A percentile compares a stretch with the other conserved stretches of the same genome.
phyloP scores from a whole-genome alignment of 2,888 invertebrate genomes.

The Plusia festucae region DNA sequence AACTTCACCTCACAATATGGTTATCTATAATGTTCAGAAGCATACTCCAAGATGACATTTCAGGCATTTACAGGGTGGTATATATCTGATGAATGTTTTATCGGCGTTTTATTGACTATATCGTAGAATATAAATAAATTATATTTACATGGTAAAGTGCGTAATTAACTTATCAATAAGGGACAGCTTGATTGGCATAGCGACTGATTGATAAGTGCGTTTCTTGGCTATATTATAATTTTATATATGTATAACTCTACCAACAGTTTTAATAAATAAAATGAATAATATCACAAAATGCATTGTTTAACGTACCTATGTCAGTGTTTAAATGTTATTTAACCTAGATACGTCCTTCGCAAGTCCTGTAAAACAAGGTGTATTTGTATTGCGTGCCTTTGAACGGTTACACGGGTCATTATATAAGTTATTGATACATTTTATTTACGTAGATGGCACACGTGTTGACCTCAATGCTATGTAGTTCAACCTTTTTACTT shows the following conservation, averaged over 20 bases:
- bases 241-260: no score
- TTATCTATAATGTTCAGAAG: no score
- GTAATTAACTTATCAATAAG: not conserved
- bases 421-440: conserved; percentile 29
- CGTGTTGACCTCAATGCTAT: conserved; percentile 41
- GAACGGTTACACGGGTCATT: conserved; percentile 20
- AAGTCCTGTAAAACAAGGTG: conserved; percentile 9
- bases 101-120: no score
- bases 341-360: conserved; percentile 39
- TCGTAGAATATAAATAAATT: not conserved
- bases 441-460: conserved; percentile 36
- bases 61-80: no score
- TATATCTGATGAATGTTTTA: no score
- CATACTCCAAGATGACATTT: no score
- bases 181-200: not conserved
- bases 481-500: conserved; percentile 38
- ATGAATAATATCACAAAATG: not conserved
- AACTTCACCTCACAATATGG: not conserved
- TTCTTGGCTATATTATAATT: no score
- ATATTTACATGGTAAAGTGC: not conserved
- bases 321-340: conserved; percentile 25
- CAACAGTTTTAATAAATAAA: not conserved
- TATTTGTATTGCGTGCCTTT: conserved; percentile 34
- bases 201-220: not conserved
- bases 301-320: not conserved